Evolutionary conservation across 2,113 vertebrate species (phyloP), one percentile per base, ranked within the genome.

Genomic region (Paracyprichromis sp.): DNA sequence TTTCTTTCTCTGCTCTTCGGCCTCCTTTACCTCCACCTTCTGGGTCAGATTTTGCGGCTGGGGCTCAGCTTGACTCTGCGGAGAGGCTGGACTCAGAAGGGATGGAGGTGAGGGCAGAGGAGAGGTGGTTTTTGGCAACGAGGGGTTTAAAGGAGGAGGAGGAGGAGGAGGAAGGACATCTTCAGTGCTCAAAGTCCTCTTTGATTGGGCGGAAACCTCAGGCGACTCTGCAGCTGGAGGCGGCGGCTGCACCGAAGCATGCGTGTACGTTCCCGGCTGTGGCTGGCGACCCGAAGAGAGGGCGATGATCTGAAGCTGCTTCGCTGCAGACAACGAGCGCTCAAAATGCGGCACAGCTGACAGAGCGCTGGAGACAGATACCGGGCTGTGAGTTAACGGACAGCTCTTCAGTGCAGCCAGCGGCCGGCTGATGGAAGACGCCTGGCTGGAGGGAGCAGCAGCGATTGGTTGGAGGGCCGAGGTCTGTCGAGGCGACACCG

Each of bases 291-390:
- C 93, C 1, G 96, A 96, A 4, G 96, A 96, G 29, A 96, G 93
- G 3, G 96, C 96, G 16, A 97, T 96, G 89, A 96, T 97, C 43
- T 96, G 92, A 31, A 96, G 96, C 92, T 96, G 96, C 86, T 95
- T 88, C 2, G 96, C 95, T 0, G 96, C 96, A 11, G 96, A 95
- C 1, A 96, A 93, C 11, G 95, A 93, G 13, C 92, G 90, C 63
- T 96, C 81, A 7, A 94, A 91, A 31, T 80, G 88, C 7, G 89
- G 85, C 2, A 92, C 34, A 3, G 89, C 53, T 2, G 88, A 86
- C 80, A 84, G 6, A n/a, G 94, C 86, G 17, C 63, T 83, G 86
- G 93, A 34, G 16, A 80, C 82, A 2, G 94, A 57, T 6, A 93
- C 16, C 0, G 92, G 83, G 50, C 84, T 34, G 69, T 63, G 95